Percentiles rank a stretch among this genome's conserved stretches.
Conservation (phyloP, 2,888 invertebrate genomes). For the Coleophora deauratella region DNA sequence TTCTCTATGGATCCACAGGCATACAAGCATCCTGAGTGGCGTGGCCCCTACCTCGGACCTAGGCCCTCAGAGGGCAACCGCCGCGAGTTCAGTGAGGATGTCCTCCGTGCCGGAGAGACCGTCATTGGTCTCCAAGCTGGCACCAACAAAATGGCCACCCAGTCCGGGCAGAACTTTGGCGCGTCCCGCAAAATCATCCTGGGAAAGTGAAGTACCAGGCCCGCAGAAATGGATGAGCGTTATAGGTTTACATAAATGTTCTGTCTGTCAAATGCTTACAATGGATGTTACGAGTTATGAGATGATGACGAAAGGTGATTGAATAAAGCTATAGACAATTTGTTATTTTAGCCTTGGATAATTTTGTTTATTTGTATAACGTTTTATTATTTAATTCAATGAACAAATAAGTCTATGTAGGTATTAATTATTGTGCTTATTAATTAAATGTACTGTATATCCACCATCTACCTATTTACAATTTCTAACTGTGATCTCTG, state of each 20-base stretch:
- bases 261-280: not conserved
- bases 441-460: too few relatives aligned
- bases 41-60: constrained; percentile 87
- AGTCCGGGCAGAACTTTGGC: constrained; percentile 91
- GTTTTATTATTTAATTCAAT: not conserved
- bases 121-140: constrained; percentile 93
- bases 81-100: constrained; percentile 86
- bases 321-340: too few relatives aligned
- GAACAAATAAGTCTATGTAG: too few relatives aligned
- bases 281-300: too few relatives aligned
- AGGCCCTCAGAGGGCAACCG: constrained; percentile 89
- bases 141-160: constrained; percentile 87
- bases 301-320: too few relatives aligned
- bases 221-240: constrained; percentile 3
- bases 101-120: constrained; percentile 86
- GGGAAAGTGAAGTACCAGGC: constrained; percentile 74
- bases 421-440: too few relatives aligned
- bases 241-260: not conserved
- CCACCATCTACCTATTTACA: too few relatives aligned
- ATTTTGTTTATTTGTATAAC: not conserved
- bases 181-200: constrained; percentile 86
- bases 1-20: too few relatives aligned
- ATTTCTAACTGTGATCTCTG: too few relatives aligned
- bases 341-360: not conserved
- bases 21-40: constrained; percentile 88